Base-by-base conservation (phyloP, 2,113 vertebrate species). In the Hymenochirus boettgeri region DNA sequence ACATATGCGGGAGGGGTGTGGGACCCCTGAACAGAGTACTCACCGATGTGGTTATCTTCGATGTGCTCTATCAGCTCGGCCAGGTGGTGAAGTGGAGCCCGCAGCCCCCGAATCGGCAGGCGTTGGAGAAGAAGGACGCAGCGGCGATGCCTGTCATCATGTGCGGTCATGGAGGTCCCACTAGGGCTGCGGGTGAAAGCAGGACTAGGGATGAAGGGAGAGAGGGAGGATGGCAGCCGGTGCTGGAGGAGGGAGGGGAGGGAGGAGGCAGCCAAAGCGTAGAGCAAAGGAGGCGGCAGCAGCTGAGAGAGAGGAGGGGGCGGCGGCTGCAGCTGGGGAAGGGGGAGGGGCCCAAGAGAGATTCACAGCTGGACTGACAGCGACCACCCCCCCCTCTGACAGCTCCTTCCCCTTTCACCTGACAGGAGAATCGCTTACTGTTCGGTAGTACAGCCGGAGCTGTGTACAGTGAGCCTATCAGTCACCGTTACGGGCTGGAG, bases 141-240 rank as follows among this genome's bases (percentile, higher is more conserved):
- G 94, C 93, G 80, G 94, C 93, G 88, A 95, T 93, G 86, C 88
- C 90, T 84, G 92, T 94, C 93, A 95, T 96, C 90, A 87, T 93
- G 80, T 86, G 87, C 90, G 64, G 64, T 13, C 64, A 66, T 66
- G 33, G 64, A 66, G 55, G 64, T 59, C 64, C 64, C 46, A 56
- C 21, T 39, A 21, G 64, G 63, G 55, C 54, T 57, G 63, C 22
- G 52, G 42, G 47, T 47, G 55, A 39, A 25, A 59, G 55, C 27
- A 55, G 70, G 60, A 39, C 31, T 33, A 63, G 52, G 56, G 53
- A 62, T 63, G 77, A 72, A 75, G 71, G 59, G 72, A 75, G 59
- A 76, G 76, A 73, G 74, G 59, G 69, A 50, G 65, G 63, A 60
- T 42, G 72, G 64, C 64, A 61, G 60, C 45, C 54, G 70, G 53